Base-by-base conservation (phyloP, 2,888 invertebrate genomes). In the Horisme vitalbata region DNA sequence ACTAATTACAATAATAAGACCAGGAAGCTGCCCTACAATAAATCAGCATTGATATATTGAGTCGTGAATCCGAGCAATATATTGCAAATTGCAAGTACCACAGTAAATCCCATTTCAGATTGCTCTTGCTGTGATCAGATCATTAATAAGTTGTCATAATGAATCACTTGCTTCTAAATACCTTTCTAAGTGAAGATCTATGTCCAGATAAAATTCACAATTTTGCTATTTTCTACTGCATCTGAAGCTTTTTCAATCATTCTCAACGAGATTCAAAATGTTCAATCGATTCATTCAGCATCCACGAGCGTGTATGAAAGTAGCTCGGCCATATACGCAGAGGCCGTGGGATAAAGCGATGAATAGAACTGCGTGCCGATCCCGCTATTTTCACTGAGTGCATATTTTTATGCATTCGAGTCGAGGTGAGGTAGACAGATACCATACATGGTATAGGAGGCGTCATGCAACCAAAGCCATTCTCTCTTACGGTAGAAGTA, bases 321-420 rank as follows among this genome's bases (percentile, higher is more conserved):
- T 37, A 27, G 49, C 32, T 28, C 43, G 33, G 39, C 47, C 41
- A 32, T 38, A 49, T 20, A 33, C 41, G 13, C 24, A 31, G 38
- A 45, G 54, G 51, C 52, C 55, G 55, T 55, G 55, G 48, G 55
- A 46, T 23, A 38, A 39, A 34, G n/a, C 45, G 31, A 24, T 52
- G 32, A 41, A 48, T 41, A 34, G 28, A 20, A 11, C 8, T 35
- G 28, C 27, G n/a, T 12, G 14, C 31, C 14, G 8, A 36, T 32
- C 7, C 36, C 26, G 36, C 8, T 32, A 27, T 28, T 45, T 39
- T 45, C 37, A 45, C 37, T 39, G 21, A 37, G 26, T 37, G 13
- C 13, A 13, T 15, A 2, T 3, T 11, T 15, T 23, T 9, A 12
- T 33, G 4, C 1, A 18, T n/a, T n/a, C n/a, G n/a, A n/a, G n/a